Conservation (phyloP, 2,888 invertebrate genomes). For the Cephus runcator region DNA sequence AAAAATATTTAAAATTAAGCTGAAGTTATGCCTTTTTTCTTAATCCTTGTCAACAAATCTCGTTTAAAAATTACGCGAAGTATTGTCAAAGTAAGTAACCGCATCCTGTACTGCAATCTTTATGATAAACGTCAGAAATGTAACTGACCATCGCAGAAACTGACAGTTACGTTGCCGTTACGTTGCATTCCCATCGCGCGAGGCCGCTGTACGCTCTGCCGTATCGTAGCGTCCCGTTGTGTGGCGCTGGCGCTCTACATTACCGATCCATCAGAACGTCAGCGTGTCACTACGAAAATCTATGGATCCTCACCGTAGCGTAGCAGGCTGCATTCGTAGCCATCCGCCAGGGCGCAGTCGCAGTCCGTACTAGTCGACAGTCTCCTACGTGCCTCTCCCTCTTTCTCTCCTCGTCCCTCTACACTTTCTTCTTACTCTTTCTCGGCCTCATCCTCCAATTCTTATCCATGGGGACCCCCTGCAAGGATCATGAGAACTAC, state of each 20-base stretch:
- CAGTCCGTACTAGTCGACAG: background rate
- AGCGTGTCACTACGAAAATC: background rate
- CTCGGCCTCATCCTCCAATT: constrained; percentile 17
- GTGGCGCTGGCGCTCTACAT: background rate
- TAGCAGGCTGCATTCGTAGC: background rate
- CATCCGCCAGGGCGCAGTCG: constrained; percentile 1
- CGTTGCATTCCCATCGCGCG: background rate
- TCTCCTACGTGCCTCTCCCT: background rate
- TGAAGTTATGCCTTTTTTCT: background rate
- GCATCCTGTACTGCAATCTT: background rate
- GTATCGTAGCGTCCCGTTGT: background rate
- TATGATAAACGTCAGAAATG: background rate
- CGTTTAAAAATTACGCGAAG: background rate
- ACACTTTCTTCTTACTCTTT: background rate
- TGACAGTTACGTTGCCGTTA: background rate
- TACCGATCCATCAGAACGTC: background rate
- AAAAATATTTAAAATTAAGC: background rate
- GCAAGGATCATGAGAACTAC: background rate
- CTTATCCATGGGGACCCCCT: background rate
- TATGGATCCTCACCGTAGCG: constrained; percentile 2
- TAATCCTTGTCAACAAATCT: background rate
- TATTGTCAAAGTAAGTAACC: background rate
- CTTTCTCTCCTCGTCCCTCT: constrained; percentile 4
- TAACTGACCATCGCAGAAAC: background rate
- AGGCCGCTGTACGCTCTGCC: background rate